These are phyloP conservation scores for Columbina picui DNA, from an alignment of 2,113 vertebrate genomes.

Conservation along the genomic window DNA sequence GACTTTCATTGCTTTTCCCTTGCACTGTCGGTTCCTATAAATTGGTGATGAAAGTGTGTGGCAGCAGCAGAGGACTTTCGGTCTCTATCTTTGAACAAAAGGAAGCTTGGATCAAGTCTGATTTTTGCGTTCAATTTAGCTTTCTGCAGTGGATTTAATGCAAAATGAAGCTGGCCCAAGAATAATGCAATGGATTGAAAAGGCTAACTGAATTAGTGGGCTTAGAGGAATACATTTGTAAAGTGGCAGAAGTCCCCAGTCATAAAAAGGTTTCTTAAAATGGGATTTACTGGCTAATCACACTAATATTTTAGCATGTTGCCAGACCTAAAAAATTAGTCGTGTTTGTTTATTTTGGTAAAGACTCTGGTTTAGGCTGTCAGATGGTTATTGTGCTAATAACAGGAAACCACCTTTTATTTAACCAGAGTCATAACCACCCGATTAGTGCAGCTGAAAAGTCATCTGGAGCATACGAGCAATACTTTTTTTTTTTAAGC, in stretches of 20 bases:
- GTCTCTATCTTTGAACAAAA: conserved; percentile 87
- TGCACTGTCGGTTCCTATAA: conserved; percentile 84
- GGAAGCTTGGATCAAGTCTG: conserved; percentile 83
- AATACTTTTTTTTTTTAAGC: conserved; percentile 33
- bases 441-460: neutral
- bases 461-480: neutral
- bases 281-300: conserved; percentile 86
- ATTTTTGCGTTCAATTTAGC: conserved; percentile 86
- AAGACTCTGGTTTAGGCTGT: conserved; percentile 73
- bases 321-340: conserved; percentile 81
- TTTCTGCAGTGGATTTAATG: conserved; percentile 87
- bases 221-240: conserved; percentile 90
- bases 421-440: conserved; percentile 45
- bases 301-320: conserved; percentile 85
- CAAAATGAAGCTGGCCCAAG: conserved; percentile 85
- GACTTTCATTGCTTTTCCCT: conserved; percentile 87
- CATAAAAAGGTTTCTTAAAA: conserved; percentile 88
- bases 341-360: conserved; percentile 82
- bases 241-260: conserved; percentile 87
- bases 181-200: conserved; percentile 89
- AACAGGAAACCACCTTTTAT: conserved; percentile 49
- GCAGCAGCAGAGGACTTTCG: conserved; percentile 82
- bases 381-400: conserved; percentile 67
- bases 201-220: conserved; percentile 89
- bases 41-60: conserved; percentile 88